Conservation (phyloP, 2,797 vertebrate genomes). For the Sebastes itinus region DNA sequence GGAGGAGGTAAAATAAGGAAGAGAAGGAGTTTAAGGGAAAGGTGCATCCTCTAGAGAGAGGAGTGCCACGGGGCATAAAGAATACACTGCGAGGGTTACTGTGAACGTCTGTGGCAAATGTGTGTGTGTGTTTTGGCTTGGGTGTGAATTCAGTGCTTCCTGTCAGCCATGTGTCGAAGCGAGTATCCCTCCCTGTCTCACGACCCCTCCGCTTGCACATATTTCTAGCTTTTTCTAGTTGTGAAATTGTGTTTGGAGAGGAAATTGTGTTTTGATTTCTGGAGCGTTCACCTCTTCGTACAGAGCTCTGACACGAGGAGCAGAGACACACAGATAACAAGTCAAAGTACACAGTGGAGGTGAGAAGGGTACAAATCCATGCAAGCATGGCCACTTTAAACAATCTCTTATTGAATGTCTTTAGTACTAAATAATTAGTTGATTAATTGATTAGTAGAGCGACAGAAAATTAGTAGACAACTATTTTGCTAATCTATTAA, state of each 20-base stretch:
- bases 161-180: too few relatives aligned
- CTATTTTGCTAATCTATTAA: background rate
- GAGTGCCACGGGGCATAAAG: conserved; percentile 29
- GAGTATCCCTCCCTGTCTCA: too few relatives aligned
- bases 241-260: background rate
- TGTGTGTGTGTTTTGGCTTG: background rate
- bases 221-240: background rate
- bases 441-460: background rate
- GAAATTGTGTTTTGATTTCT: conserved; percentile 13
- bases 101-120: background rate
- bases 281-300: conserved; percentile 15
- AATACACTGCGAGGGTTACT: conserved; percentile 15
- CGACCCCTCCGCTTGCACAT: background rate
- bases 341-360: background rate
- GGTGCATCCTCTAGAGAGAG: conserved; percentile 23
- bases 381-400: background rate
- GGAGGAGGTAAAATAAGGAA: conserved; percentile 10
- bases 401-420: background rate
- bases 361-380: background rate
- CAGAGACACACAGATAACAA: background rate
- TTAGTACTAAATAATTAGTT: background rate
- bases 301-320: background rate
- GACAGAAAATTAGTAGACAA: background rate
- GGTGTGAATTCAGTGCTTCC: too few relatives aligned
- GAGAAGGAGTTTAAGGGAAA: conserved; percentile 21